Conservation (phyloP, 2,888 invertebrate species). For the Brachynemurus nebulosus region DNA sequence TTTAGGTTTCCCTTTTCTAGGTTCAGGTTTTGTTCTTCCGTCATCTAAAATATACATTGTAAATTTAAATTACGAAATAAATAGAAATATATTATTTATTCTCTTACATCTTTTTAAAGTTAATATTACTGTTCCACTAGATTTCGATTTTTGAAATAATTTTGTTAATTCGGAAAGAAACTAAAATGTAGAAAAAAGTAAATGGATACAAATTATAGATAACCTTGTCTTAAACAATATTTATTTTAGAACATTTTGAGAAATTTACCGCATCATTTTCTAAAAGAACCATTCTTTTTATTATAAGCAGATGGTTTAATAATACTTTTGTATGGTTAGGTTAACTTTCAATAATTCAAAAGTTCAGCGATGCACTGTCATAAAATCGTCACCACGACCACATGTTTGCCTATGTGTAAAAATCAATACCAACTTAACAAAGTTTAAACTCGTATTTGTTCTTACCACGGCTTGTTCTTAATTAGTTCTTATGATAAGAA, state of each 20-base stretch:
- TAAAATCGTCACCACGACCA: too few relatives aligned
- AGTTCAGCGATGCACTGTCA: too few relatives aligned
- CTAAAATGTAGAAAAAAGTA: slow-evolving; percentile 48
- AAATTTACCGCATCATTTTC: slow-evolving; percentile 52
- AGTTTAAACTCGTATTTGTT: too few relatives aligned
- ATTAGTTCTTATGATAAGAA: too few relatives aligned
- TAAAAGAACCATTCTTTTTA: slow-evolving; percentile 48
- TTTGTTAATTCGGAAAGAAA: slow-evolving; percentile 72
- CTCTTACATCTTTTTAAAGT: slow-evolving; percentile 90
- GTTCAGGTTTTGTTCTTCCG: slow-evolving; percentile 61
- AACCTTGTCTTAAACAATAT: slow-evolving; percentile 7
- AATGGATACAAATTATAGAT: slow-evolving; percentile 13
- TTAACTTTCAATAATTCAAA: too few relatives aligned
- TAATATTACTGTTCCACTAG: slow-evolving; percentile 65
- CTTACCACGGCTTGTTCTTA: too few relatives aligned
- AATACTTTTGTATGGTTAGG: too few relatives aligned
- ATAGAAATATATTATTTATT: slow-evolving; percentile 7
- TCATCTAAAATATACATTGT: slow-evolving; percentile 46
- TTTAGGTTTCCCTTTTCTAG: slow-evolving; percentile 49
- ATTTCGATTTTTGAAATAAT: slow-evolving; percentile 74
- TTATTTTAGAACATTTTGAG: slow-evolving; percentile 10
- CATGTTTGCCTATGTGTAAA: too few relatives aligned
- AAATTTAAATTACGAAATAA: slow-evolving; percentile 3
- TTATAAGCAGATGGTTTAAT: too few relatives aligned
- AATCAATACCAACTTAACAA: too few relatives aligned